Conservation (phyloP, 2,797 vertebrate species). For the Poecilia velifera region DNA sequence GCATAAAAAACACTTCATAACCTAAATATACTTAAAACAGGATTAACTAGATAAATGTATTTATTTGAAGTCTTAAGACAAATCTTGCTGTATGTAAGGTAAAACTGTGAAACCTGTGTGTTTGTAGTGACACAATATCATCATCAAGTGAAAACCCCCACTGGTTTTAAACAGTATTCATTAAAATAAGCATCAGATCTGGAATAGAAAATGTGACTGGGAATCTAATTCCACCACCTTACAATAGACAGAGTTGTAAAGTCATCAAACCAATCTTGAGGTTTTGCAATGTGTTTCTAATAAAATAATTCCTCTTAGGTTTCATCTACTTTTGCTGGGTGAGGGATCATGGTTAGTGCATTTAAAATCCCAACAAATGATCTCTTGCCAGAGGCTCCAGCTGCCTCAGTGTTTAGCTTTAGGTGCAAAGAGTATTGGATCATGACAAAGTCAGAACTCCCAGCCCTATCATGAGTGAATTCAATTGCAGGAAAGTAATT, state of each 20-base stretch:
- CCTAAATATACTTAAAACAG: background rate
- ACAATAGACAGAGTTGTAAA: background rate
- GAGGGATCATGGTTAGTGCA: background rate
- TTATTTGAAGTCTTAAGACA: background rate
- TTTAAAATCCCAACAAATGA: background rate
- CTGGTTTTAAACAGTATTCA: background rate
- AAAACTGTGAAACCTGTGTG: background rate
- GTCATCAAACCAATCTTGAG: background rate
- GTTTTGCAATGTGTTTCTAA: background rate
- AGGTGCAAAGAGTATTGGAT: background rate
- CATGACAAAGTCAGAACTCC: conserved; percentile 1
- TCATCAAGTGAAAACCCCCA: background rate
- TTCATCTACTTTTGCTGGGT: background rate
- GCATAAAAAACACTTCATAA: background rate
- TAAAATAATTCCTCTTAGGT: background rate
- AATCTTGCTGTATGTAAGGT: background rate
- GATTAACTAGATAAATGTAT: background rate
- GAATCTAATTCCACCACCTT: background rate
- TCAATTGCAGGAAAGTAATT: background rate
- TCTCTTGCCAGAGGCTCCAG: background rate
- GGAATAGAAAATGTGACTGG: background rate
- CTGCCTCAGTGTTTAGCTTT: background rate
- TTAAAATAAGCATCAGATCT: background rate
- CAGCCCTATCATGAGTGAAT: background rate
- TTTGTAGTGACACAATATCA: background rate